Conservation (phyloP, 92 coral and sea anemone species). For the Epizoanthus fatuus region DNA sequence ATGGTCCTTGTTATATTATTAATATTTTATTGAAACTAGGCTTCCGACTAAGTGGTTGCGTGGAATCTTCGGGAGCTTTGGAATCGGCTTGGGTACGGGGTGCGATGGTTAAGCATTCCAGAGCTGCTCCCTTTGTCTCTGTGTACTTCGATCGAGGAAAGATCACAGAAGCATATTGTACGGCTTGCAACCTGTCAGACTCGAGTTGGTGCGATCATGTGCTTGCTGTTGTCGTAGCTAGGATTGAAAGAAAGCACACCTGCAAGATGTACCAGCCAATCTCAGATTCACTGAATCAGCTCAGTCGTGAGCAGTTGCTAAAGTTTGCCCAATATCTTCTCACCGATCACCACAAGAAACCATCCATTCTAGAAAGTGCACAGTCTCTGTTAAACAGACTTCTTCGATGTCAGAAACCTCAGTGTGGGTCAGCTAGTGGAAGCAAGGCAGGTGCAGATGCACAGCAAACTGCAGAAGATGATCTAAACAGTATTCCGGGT, state of each 20-base stretch:
- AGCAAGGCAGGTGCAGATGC: neutral
- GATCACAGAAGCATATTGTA: conserved; percentile 17
- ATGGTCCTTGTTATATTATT: too few relatives aligned
- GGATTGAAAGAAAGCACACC: neutral
- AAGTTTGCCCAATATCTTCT: conserved; percentile 25
- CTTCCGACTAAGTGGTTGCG: conserved; percentile 4
- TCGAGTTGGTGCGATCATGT: conserved; percentile 9
- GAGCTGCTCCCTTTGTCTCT: neutral
- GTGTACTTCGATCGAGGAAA: conserved; percentile 28
- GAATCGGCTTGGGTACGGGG: too few relatives aligned
- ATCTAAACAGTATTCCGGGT: conserved; percentile 26
- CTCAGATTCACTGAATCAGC: conserved; percentile 13
- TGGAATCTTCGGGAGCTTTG: neutral
- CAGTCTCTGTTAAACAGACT: conserved; percentile 9
- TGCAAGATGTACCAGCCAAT: conserved; percentile 14
- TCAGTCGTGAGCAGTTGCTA: conserved; percentile 12
- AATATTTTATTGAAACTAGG: neutral
- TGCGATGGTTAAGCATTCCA: neutral
- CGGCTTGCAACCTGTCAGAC: conserved; percentile 1
- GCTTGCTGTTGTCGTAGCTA: conserved; percentile 9
- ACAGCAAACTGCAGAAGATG: neutral
- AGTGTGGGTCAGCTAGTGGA: neutral
- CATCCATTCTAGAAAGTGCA: conserved; percentile 18
- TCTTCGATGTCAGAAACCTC: neutral
- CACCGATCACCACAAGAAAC: conserved; percentile 7